Evolutionary conservation across 1,140 invertebrate genomes (phyloP).

Genomic region (Coenobita brevimanus): DNA sequence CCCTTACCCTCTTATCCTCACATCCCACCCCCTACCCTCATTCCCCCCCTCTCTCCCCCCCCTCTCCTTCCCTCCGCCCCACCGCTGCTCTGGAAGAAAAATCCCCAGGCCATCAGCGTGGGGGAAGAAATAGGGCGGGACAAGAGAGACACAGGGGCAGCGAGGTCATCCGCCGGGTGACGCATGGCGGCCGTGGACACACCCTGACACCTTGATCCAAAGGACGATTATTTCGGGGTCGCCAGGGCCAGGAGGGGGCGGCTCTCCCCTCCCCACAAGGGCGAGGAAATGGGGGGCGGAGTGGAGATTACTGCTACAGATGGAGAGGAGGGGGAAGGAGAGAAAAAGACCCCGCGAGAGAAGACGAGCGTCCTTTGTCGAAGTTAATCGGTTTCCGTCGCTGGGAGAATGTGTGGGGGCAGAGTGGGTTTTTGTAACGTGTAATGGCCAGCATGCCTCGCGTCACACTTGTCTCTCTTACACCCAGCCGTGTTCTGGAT

Average conservation of each 20-base stretch:
- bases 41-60: too few species aligned
- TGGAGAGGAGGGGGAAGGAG: conserved; percentile 14
- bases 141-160: conserved; percentile 19
- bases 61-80: too few species aligned
- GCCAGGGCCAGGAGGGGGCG: neutral
- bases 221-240: conserved; percentile 57
- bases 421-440: too few species aligned
- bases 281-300: conserved; percentile 49
- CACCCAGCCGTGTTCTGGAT: too few species aligned
- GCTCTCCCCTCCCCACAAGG: conserved; percentile 12
- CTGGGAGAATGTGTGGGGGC: neutral
- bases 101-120: neutral
- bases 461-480: too few species aligned
- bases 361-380: neutral
- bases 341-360: conserved; percentile 12
- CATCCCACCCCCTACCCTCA: too few species aligned
- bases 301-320: conserved; percentile 48
- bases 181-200: conserved; percentile 37
- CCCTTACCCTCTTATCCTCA: too few species aligned
- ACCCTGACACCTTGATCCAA: conserved; percentile 59
- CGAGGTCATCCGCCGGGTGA: conserved; percentile 48
- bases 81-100: too few species aligned
- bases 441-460: too few species aligned
- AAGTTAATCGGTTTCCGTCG: neutral
- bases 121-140: conserved; percentile 44